Percentiles rank a stretch among this genome's conserved stretches.
Conservation (phyloP, 2,113 vertebrate species). For the Myanophis thanlyinensis region DNA sequence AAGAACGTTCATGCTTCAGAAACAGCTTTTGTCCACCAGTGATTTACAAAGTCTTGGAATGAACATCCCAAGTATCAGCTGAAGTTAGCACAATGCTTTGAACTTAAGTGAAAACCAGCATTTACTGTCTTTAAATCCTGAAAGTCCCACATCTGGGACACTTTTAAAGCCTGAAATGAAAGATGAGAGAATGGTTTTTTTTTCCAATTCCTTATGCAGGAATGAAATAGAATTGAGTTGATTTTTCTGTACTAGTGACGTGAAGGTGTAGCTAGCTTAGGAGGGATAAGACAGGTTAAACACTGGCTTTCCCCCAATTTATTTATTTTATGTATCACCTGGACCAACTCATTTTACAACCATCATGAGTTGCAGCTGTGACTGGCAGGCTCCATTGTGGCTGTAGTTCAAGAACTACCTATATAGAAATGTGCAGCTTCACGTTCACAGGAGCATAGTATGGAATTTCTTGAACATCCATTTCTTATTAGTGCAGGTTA, state of each 20-base stretch:
- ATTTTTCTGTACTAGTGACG: background rate
- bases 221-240: background rate
- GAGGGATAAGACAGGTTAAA: background rate
- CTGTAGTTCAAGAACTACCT: background rate
- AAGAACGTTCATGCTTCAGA: background rate
- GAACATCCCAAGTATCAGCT: background rate
- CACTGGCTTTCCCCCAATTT: background rate
- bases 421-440: background rate
- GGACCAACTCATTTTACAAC: background rate
- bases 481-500: background rate
- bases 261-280: background rate
- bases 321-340: background rate
- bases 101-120: background rate
- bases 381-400: background rate
- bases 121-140: background rate
- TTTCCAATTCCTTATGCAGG: background rate
- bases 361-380: background rate
- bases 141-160: background rate
- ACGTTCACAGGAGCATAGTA: background rate
- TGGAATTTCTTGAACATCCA: background rate
- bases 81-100: background rate
- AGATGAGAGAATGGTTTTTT: background rate
- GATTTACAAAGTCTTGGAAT: background rate
- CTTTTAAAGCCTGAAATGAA: background rate
- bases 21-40: background rate